Base-by-base conservation (phyloP, 1,140 invertebrate genomes). In the Drosophila teissieri region DNA sequence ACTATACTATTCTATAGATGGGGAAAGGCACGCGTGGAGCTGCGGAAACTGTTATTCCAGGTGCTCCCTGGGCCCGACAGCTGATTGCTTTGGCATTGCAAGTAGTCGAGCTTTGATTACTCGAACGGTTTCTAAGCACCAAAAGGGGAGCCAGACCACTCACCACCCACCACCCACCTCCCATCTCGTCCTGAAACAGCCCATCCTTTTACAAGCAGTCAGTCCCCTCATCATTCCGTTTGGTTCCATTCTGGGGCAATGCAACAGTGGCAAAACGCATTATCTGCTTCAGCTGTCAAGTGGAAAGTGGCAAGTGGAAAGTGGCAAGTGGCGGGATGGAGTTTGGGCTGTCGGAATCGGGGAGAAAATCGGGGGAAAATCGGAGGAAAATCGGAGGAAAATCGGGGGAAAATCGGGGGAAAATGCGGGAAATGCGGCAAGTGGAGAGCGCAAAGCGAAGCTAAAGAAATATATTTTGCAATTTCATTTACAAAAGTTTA, bases 401-500 rank as follows among this genome's bases (percentile, higher is more conserved):
- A 52, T n/a, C 4, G 15, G 51, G 45, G 48, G 39, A 42, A 52
- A 46, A n/a, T 37, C 67, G 19, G 19, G 19, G 49, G 48, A 39
- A 42, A 52, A 46, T 15, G 42, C 67, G 63, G 63, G n/a, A 55
- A 54, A 46, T 44, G 31, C 63, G 46, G 49, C 17, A 27, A 31
- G 45, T 17, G 63, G 51, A 45, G 27, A 55, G 42, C 11, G 40
- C 65, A 45, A 52, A 24, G 37, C 48, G 22, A 4, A 68, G 42
- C 24, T 34, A 57, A 61, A 48, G 57, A 73, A 69, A 88, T 58
- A 74, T 78, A 88, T 88, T 88, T 65, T 79, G 79, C 83, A 86
- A 86, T 86, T 86, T 88, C 83, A 88, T 86, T 86, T 86, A 86
- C 83, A 86, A 86, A 86, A 86, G 83, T 86, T 88, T 86, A 86